These are phyloP conservation scores for Ploceus nigricollis DNA, from an alignment of 2,113 vertebrate genomes.

Conservation along the genomic window DNA sequence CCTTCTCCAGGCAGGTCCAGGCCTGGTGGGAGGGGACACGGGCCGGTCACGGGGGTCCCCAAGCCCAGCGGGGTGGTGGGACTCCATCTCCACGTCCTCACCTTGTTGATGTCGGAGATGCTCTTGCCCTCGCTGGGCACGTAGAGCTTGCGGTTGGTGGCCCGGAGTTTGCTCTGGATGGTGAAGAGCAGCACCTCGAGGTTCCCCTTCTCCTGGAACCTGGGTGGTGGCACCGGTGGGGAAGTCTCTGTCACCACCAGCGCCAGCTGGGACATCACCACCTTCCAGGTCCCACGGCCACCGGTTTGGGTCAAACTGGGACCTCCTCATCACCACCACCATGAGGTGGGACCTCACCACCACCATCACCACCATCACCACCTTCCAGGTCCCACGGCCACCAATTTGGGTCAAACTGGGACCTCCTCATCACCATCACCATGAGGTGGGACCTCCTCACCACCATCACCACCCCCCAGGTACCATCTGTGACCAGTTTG, in stretches of 20 bases:
- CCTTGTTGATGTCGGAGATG: slow-evolving; percentile 96
- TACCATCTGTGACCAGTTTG: background rate
- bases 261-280: fast-evolving
- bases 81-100: background rate
- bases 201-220: slow-evolving; percentile 97
- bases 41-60: fast-evolving
- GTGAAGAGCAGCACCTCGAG: slow-evolving; percentile 95
- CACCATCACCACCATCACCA: background rate
- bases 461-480: background rate
- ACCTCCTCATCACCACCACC: fast-evolving
- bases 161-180: slow-evolving; percentile 95
- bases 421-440: background rate
- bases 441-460: too few relatives aligned
- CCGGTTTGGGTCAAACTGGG: background rate
- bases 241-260: background rate
- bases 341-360: fast-evolving
- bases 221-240: background rate
- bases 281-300: fast-evolving
- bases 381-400: too few relatives aligned
- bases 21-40: slow-evolving; percentile 63
- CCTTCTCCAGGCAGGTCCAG: slow-evolving; percentile 91
- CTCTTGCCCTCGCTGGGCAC: slow-evolving; percentile 89
- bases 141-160: slow-evolving; percentile 90
- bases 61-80: background rate
- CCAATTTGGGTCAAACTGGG: background rate